Base-by-base conservation (phyloP, 2,797 vertebrate species). In the Enteromius treurensis region DNA sequence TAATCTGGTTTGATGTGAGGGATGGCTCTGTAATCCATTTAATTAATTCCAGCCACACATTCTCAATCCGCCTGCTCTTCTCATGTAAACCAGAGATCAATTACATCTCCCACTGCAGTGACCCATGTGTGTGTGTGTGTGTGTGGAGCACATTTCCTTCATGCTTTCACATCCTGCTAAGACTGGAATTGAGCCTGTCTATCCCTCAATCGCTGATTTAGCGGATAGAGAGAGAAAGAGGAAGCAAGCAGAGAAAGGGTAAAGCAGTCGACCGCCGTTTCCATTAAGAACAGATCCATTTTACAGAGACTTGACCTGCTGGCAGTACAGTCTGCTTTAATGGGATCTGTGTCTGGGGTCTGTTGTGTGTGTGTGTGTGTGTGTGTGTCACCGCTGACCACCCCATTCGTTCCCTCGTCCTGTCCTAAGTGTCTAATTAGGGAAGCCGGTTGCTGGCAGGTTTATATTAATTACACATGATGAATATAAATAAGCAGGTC, bases 391-490 rank as follows among this genome's bases (percentile, higher is more conserved):
- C 34, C 40, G 53, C 81, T 87, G 84, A 65, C 40, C 55, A 64
- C 49, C 68, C 60, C 26, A 26, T 26, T 26, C 10, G 4, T 19
- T 26, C 85, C 86, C 77, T 71, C 65, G 78, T 71, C 79, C 88
- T 88, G 86, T 88, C 86, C 89, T 79, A 82, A 7, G 19, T 70
- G 70, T 85, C 88, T 92, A 90, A 93, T 92, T 89, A 90, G 87
- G 90, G 91, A 90, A 90, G 82, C 47, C 85, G 78, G 86, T 83
- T 86, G 89, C 69, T 86, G 80, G 77, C 82, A 89, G 40, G n/a
- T 68, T 84, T 88, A 87, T 83, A 89, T 91, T 91, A 92, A 90
- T 91, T 90, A 92, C 90, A 91, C 85, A 89, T 89, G 79, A 90
- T 80, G 69, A 86, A 90, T 91, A 92, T 88, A 89, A 90, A 88